These are phyloP conservation scores for Nothura maculosa DNA, from an alignment of 2,797 vertebrate genomes.

Conservation along the genomic window DNA sequence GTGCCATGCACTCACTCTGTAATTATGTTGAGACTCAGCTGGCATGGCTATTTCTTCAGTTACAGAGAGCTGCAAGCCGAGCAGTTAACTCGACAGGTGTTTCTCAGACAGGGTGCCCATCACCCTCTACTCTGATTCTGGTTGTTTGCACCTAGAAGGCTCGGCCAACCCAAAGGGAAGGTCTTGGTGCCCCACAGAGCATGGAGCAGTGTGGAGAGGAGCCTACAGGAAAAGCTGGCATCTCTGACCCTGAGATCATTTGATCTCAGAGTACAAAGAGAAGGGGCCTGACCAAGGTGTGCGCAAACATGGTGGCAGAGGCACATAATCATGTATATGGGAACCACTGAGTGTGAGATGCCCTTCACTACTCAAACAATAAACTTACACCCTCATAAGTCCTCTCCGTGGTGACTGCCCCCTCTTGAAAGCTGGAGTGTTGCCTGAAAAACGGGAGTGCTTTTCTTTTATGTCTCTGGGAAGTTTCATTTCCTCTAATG, in stretches of 20 bases:
- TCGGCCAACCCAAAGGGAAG: background rate
- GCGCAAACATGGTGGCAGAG: background rate
- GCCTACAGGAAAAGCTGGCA: fast-evolving
- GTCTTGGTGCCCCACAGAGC: fast-evolving
- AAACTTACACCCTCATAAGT: background rate
- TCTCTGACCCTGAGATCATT: background rate
- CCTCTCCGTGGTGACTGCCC: background rate
- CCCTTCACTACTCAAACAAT: background rate
- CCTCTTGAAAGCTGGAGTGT: background rate
- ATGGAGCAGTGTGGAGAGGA: background rate
- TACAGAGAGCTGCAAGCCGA: background rate
- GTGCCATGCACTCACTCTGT: background rate
- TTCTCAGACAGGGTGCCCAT: background rate
- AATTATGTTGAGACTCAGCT: background rate
- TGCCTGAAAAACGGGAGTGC: background rate
- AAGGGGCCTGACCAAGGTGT: background rate
- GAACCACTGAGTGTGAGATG: background rate
- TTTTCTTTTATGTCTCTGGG: background rate
- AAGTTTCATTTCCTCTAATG: background rate
- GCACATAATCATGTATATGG: fast-evolving
- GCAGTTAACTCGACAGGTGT: fast-evolving
- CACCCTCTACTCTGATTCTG: fast-evolving
- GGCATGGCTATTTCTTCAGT: constrained; percentile 9
- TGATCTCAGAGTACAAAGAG: background rate
- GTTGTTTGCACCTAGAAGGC: background rate